phyloP scores from a whole-genome alignment of 2,888 invertebrate species.

The Serripes groenlandicus region DNA sequence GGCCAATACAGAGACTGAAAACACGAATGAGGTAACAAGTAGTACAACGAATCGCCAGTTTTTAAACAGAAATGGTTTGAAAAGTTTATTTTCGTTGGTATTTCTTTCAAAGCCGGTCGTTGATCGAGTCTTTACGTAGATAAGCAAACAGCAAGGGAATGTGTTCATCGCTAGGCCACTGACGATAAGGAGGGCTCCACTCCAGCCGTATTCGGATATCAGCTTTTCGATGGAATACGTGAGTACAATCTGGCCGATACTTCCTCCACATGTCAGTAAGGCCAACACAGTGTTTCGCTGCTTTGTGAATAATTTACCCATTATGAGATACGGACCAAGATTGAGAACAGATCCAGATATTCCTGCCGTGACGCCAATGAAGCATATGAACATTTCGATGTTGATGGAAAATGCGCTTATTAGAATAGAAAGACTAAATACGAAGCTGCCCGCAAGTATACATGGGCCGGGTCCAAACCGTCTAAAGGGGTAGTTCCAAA shows the following conservation, averaged over 20 bases:
- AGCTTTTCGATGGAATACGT: constrained; percentile 12
- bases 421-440: constrained; percentile 8
- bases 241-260: constrained; percentile 36
- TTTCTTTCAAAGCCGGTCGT: neutral
- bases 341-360: constrained; percentile 3
- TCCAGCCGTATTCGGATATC: constrained; percentile 36
- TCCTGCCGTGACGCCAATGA: constrained; percentile 26
- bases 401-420: constrained; percentile 11
- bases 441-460: constrained; percentile 2
- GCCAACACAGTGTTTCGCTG: constrained; percentile 18
- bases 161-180: constrained; percentile 19
- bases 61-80: constrained; percentile 11
- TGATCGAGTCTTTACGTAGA: constrained; percentile 1
- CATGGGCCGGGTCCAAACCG: constrained; percentile 21
- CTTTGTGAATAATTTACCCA: constrained; percentile 5
- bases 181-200: constrained; percentile 30
- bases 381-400: constrained; percentile 18
- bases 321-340: constrained; percentile 24
- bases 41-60: constrained; percentile 8
- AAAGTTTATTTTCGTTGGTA: constrained; percentile 6
- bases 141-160: constrained; percentile 18
- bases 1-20: constrained; percentile 10
- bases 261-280: constrained; percentile 10
- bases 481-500: constrained; percentile 23
- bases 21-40: neutral